phyloP scores from a whole-genome alignment of 2,113 vertebrate species.

The Perccottus glenii region DNA sequence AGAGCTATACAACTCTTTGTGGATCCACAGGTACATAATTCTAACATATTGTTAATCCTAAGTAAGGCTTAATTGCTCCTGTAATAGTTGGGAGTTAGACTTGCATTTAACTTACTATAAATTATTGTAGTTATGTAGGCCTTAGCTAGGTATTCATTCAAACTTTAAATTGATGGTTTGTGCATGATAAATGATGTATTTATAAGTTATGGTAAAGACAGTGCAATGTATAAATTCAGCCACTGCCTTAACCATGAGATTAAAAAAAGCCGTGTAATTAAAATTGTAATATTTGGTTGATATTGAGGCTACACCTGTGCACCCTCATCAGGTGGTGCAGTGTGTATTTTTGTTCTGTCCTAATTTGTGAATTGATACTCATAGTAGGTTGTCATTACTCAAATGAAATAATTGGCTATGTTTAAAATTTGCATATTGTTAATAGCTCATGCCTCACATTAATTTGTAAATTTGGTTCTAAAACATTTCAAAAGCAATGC shows the following conservation, averaged over 20 bases:
- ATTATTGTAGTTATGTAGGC: too few relatives aligned
- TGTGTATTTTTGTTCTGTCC: constrained; percentile 2
- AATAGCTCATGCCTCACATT: neutral
- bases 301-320: neutral
- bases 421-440: neutral
- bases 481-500: constrained; percentile 7
- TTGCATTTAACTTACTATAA: too few relatives aligned
- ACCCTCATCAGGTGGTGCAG: neutral
- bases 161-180: too few relatives aligned
- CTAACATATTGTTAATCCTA: too few relatives aligned
- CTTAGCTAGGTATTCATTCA: too few relatives aligned
- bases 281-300: neutral
- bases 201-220: too few relatives aligned
- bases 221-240: too few relatives aligned
- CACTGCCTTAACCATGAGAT: neutral
- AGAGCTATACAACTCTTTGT: too few relatives aligned
- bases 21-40: too few relatives aligned
- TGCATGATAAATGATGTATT: too few relatives aligned
- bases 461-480: neutral
- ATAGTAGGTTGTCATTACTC: constrained; percentile 1
- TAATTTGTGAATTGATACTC: constrained; percentile 9
- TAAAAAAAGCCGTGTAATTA: constrained; percentile 2
- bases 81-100: too few relatives aligned
- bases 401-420: constrained; percentile 2
- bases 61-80: too few relatives aligned